Evolutionary conservation across 2,888 invertebrate genomes (phyloP), one percentile per base, ranked within the genome.

Genomic region (Cremastinae sp.): DNA sequence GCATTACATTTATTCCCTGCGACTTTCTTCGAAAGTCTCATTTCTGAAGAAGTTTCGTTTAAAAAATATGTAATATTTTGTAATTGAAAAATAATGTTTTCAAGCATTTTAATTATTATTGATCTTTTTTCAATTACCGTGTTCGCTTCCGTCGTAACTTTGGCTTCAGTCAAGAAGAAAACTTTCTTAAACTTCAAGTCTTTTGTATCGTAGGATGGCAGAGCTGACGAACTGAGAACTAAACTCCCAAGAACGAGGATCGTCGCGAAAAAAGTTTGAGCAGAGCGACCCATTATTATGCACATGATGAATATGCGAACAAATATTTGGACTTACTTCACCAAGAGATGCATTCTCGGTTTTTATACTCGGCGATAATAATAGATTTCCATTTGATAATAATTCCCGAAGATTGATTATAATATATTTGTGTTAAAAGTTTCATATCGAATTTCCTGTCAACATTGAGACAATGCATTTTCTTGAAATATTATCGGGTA

Each of bases 91-190:
- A n/a, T n/a, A n/a, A n/a, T n/a, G n/a, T n/a, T n/a, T n/a, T n/a
- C n/a, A n/a, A 28, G 28, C 5, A 28, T 5, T 28, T 28, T 28
- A 5, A 28, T 28, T 5, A 28, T 3, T 28, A 28, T 5, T 28
- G 28, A 28, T 28, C 5, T 3, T 28, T 28, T 28, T 47, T 0
- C 4, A 47, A 47, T 47, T 81, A 83, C 83, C 83, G 68, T 65
- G 70, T 82, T 61, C n/a, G 79, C 72, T 14, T 79, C 62, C 1
- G 81, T 64, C 2, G 85, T 74, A 9, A 80, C 59, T 41, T 87
- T 85, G 58, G 78, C 75, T 0, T 82, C 82, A 55, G 75, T 78
- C 45, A 87, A 74, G 2, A 78, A 22, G 14, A 87, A 22, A 10
- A 76, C 73, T n/a, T 83, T 71, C 12, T 79, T 81, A 16, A 73